Conservation (phyloP, 2,797 vertebrate genomes). For the Gymnopithys bicolor region DNA sequence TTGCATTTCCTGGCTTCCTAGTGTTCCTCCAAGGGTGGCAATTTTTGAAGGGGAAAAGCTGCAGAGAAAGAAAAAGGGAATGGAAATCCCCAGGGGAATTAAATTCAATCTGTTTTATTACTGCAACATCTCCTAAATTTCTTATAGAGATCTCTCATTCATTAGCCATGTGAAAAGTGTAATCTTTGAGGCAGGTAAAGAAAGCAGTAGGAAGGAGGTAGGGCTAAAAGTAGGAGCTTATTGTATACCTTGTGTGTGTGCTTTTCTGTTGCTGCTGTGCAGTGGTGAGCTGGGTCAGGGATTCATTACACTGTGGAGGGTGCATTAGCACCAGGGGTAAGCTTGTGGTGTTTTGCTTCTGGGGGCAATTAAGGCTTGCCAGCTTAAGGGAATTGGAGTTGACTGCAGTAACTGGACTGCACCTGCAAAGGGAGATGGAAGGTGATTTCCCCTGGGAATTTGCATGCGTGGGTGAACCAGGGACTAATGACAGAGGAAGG, state of each 20-base stretch:
- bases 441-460: neutral
- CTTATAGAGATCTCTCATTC: neutral
- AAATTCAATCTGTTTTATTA: neutral
- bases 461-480: fast-evolving
- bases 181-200: neutral
- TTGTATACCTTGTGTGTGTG: fast-evolving
- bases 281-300: neutral
- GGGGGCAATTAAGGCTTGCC: neutral
- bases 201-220: neutral
- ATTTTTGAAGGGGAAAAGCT: neutral
- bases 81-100: neutral
- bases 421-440: neutral
- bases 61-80: neutral
- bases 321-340: neutral
- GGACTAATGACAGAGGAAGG: neutral
- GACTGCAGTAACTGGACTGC: neutral
- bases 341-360: neutral
- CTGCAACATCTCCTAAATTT: neutral
- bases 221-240: neutral
- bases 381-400: neutral
- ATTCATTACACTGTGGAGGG: neutral
- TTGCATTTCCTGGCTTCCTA: neutral
- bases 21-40: neutral
- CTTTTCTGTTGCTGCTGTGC: neutral
- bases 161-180: neutral